phyloP scores from a whole-genome alignment of 2,797 vertebrate species.

The Cossypha dichroa region DNA sequence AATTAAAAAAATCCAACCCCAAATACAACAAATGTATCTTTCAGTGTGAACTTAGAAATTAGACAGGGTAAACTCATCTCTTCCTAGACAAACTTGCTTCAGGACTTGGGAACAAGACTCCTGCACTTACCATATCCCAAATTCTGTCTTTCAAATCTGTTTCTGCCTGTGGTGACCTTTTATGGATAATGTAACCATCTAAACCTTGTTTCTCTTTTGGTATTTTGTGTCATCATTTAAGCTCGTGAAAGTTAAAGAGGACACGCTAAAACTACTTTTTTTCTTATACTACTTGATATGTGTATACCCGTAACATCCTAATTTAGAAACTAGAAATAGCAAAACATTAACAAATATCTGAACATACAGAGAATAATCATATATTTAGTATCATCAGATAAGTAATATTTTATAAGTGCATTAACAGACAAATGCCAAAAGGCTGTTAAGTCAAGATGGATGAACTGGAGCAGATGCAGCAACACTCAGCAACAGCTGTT shows the following conservation, averaged over 20 bases:
- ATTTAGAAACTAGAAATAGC: not conserved
- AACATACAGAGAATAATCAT: not conserved
- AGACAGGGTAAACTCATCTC: not conserved
- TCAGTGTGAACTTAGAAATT: not conserved
- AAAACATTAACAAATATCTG: not conserved
- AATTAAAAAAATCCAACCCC: not conserved
- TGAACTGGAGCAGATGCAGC: not conserved
- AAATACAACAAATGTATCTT: not conserved
- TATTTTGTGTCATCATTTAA: not conserved
- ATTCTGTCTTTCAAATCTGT: not conserved
- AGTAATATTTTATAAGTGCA: not conserved
- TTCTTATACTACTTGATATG: not conserved
- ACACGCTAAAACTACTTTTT: not conserved
- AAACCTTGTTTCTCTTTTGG: not conserved
- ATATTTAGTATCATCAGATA: not conserved
- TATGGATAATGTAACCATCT: not conserved
- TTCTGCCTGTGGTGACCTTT: not conserved
- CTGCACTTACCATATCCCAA: fast-evolving
- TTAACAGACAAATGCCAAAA: not conserved
- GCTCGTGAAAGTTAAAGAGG: not conserved
- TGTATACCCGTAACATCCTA: not conserved
- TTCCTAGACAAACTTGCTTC: not conserved
- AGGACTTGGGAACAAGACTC: not conserved
- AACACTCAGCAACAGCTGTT: not conserved
- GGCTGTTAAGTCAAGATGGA: not conserved